These are phyloP conservation scores for Pedionomus torquatus DNA, from an alignment of 2,113 vertebrate genomes.

Conservation along the genomic window DNA sequence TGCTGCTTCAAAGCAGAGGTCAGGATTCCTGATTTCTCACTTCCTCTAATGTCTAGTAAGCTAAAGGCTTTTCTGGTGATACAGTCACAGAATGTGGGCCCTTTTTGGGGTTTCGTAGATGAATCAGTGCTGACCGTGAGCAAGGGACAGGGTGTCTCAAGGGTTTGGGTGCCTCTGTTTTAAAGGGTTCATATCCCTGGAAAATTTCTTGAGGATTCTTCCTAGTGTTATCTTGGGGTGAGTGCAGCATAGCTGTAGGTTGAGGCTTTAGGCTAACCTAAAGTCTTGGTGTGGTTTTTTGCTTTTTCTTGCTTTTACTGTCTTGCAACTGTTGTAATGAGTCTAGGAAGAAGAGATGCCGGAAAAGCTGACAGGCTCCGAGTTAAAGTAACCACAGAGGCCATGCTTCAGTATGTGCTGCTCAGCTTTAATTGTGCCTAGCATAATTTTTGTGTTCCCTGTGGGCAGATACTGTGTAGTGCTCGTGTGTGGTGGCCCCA, in stretches of 20 bases:
- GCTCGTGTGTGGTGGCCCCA: rapidly evolving
- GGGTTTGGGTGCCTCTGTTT: background rate
- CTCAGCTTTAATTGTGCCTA: background rate
- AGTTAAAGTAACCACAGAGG: background rate
- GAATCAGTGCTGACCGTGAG: background rate
- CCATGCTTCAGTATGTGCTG: background rate
- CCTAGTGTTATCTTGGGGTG: background rate
- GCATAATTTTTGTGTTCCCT: background rate
- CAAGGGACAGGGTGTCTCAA: background rate
- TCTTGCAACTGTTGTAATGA: background rate
- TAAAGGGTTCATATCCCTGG: background rate
- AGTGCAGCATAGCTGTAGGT: background rate
- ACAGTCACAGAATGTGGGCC: background rate
- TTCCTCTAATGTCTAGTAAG: background rate
- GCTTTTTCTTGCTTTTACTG: background rate
- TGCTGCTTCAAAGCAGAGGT: background rate
- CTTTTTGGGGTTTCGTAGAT: background rate
- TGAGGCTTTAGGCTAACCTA: background rate
- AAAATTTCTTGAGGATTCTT: background rate
- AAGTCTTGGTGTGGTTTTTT: background rate
- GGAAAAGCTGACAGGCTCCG: background rate
- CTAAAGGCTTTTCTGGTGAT: background rate
- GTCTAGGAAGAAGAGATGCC: background rate
- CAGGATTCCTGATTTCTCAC: background rate
- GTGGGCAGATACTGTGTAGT: background rate